Base-by-base conservation (phyloP, 2,797 vertebrate genomes). In the Spheniscus humboldti region DNA sequence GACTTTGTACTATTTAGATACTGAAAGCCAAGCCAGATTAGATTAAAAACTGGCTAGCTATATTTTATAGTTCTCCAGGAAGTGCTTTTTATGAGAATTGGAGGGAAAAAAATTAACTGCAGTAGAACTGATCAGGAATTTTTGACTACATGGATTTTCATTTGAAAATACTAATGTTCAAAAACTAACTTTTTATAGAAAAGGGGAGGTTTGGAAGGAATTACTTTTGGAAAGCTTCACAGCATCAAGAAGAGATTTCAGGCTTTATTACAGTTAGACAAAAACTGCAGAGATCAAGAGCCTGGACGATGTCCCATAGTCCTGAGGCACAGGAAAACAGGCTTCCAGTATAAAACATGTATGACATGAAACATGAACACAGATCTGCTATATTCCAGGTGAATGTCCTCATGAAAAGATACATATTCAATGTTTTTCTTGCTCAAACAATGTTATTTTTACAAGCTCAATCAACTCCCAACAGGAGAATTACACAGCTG, bases 1-100 rank as follows among this genome's bases (percentile, higher is more conserved):
- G 96, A 95, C 78, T 84, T 96, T 97, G 95, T 97, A 37, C 37
- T 71, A 72, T 74, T 92, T 80, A 96, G 73, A 69, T 72, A 90
- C 39, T 81, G 79, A 92, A 97, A 96, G n/a, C 64, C 64, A 92
- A 79, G 0, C 11, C 57, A 93, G 86, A 97, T 95, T 94, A 97
- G 83, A 94, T 92, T 93, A 73, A 92, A 91, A 94, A 69, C 48
- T 82, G 60, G 53, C 64, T 78, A 92, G 77, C 62, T 88, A 20
- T 64, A 88, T 89, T 96, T 92, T 85, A 63, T 88, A 73, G 76
- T 69, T 94, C 72, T 79, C 75, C 60, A 86, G 33, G 84, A 94
- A 84, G 67, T 47, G 9, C 10, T 82, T 84, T 92, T 89, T 50
- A 78, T 62, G 28, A 84, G 50, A 88, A 69, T 11, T 86, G 47